Conservation (phyloP, 2,113 vertebrate genomes). For the Neofelis nebulosa region DNA sequence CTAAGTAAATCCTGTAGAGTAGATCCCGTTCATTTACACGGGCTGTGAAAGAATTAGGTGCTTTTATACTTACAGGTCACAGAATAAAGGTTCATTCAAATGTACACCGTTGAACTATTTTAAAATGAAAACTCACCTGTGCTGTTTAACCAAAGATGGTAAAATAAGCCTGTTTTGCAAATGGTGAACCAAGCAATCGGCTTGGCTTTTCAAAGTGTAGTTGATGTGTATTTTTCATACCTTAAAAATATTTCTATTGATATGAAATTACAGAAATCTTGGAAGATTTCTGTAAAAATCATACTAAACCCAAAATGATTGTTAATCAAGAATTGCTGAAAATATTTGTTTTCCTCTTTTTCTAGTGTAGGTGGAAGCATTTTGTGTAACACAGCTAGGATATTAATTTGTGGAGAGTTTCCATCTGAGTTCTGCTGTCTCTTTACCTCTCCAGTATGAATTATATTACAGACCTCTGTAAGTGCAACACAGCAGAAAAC, state of each 20-base stretch:
- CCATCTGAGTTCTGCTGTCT: conserved; percentile 60
- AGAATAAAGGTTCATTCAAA: not conserved
- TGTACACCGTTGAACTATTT: not conserved
- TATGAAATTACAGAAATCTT: not conserved
- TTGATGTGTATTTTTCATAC: not conserved
- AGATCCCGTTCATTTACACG: not conserved
- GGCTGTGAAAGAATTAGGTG: not conserved
- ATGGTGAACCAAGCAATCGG: not conserved
- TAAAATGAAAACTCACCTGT: not conserved
- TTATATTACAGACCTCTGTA: conserved; percentile 70
- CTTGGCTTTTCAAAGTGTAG: not conserved
- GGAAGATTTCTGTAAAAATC: not conserved
- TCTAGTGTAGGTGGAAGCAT: not conserved
- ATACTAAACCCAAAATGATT: not conserved
- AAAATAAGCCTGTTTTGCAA: not conserved
- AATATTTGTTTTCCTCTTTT: not conserved
- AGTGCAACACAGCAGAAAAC: conserved; percentile 78
- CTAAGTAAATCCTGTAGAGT: not conserved
- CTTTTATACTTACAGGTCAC: not conserved
- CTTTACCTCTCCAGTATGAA: conserved; percentile 70
- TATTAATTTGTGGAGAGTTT: conserved; percentile 50
- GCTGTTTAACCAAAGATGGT: not conserved
- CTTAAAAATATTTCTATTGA: not conserved
- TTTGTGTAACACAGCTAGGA: not conserved
- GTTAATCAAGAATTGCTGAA: not conserved